Evolutionary conservation across 2,888 invertebrate genomes (phyloP), one percentile per base, ranked within the genome.

Genomic region (Bruchidius siliquastri): DNA sequence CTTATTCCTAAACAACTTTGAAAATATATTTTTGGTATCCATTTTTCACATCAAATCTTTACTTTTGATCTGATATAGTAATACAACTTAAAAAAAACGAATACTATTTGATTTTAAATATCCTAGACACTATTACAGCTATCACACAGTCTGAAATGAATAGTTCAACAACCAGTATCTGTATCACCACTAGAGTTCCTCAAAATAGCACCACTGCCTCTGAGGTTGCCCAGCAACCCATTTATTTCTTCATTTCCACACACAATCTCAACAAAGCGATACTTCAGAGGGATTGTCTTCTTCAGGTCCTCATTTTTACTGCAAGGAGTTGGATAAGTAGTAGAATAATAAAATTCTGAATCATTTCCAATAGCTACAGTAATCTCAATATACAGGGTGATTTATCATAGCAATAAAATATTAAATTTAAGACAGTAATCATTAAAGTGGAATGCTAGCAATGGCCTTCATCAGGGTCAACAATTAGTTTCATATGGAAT

Each of bases 1-100:
- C 66, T 49, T 49, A 49, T 49, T 49, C 1, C 6, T 22, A 26
- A 22, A 70, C 70, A 70, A 70, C 22, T 20, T 67, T 69, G 66
- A 71, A 21, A 71, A 72, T 72, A 70, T 66, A 70, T 2, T 72
- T 70, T 70, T 26, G 20, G 73, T 22, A 69, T 26, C 74, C 72
- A 68, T 67, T 49, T 49, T 49, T 71, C n/a, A 2, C 71, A 71
- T 21, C 66, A 73, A 66, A 73, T 68, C 26, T 69, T 73, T 26
- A 26, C n/a, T n/a, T 49, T 13, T 18, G 13, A 49, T 13, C 49
- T 49, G 49, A 49, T 49, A 49, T 49, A 13, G 49, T 49, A 49
- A 49, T 49, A 49, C 13, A 49, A 49, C 49, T 49, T 49, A 49
- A 26, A 26, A 8, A 26, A 26, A 8, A 49, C 30, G 8, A 49